Evolutionary conservation across 1,140 invertebrate genomes (phyloP).

Genomic region (Ridgeia piscesae): DNA sequence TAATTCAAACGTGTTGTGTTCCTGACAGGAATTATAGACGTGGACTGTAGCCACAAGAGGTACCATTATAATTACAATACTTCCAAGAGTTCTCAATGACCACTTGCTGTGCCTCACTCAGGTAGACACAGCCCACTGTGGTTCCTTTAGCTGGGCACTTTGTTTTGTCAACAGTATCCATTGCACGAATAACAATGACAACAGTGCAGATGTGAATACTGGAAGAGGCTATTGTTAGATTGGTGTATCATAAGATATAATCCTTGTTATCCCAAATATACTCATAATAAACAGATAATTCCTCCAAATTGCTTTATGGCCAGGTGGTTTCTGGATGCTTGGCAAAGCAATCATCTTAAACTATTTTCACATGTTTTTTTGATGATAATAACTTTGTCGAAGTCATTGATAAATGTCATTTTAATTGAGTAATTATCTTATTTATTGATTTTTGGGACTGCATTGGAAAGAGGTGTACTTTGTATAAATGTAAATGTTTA

Average conservation of each 20-base stretch:
- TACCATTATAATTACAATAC: neutral
- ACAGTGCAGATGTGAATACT: neutral
- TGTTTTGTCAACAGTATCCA: neutral
- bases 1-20: neutral
- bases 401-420: too few relatives aligned
- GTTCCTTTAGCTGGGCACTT: neutral
- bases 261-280: neutral
- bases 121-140: neutral
- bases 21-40: neutral
- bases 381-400: too few relatives aligned
- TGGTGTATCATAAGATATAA: neutral
- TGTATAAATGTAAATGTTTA: too few relatives aligned
- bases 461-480: too few relatives aligned
- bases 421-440: too few relatives aligned
- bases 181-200: neutral
- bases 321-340: neutral
- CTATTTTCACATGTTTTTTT: too few relatives aligned
- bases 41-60: neutral
- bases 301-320: constrained; percentile 25
- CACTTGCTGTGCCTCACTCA: neutral
- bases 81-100: neutral
- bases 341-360: neutral
- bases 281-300: constrained; percentile 24
- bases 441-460: too few relatives aligned
- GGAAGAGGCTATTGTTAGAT: neutral